Percentiles rank a stretch among this genome's conserved stretches.
These are phyloP conservation scores for Pseudochirops cupreus DNA, from an alignment of 2,797 vertebrate species.

Conservation along the genomic window DNA sequence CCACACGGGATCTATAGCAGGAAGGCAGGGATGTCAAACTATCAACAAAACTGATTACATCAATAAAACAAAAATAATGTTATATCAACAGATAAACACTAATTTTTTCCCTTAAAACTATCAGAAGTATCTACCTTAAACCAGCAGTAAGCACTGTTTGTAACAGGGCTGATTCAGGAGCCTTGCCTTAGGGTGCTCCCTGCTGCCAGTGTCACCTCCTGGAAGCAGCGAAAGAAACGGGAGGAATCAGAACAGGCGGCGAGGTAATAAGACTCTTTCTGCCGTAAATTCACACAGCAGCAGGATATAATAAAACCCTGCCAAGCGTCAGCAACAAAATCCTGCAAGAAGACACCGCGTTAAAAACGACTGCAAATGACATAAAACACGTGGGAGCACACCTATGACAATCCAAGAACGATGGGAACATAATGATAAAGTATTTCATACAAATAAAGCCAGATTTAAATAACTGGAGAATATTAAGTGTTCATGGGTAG, in stretches of 20 bases:
- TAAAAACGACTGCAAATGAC: background rate
- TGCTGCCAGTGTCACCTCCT: too few relatives aligned
- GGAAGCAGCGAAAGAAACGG: too few relatives aligned
- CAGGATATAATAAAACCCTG: background rate
- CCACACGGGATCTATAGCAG: too few relatives aligned
- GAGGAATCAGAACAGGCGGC: background rate
- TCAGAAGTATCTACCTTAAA: background rate
- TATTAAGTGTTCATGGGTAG: background rate
- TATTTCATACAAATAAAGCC: background rate
- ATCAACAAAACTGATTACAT: too few relatives aligned
- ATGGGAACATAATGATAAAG: background rate
- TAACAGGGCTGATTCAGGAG: background rate
- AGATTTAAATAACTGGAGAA: background rate
- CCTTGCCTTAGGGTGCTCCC: too few relatives aligned
- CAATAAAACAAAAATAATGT: too few relatives aligned
- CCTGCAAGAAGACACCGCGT: background rate
- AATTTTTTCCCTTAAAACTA: background rate
- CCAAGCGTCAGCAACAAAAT: background rate
- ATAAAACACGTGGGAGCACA: background rate
- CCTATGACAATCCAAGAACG: background rate
- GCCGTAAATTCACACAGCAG: background rate
- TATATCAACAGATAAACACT: background rate
- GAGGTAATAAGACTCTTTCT: too few relatives aligned
- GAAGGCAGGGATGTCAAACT: too few relatives aligned
- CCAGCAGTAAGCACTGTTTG: background rate